Evolutionary conservation across 2,888 invertebrate species (phyloP), one percentile per base, ranked within the genome.

Genomic region (Scelioninae gen. 1): DNA sequence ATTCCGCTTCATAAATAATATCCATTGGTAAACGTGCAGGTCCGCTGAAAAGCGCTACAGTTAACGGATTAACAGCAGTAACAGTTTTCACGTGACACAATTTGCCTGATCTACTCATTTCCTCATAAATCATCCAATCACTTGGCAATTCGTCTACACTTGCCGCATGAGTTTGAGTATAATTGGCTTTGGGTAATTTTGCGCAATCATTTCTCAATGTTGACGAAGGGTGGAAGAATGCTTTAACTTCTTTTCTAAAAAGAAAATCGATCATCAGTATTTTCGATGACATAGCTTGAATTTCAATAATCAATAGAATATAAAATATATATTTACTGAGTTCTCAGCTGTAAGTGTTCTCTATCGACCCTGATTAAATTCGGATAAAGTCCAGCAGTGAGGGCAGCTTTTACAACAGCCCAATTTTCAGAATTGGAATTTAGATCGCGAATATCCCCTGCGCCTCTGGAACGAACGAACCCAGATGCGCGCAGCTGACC

Each of bases 381-480:
- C 0, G 99, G 99, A 92, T 98, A 99, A 78, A 97, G 94, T 0
- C 99, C 98, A 4, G 97, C 96, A 31, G 96, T 95, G 38, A 99
- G 93, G 1, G 97, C 97, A 0, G 97, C 96, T 90, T 98, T 98
- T 0, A 99, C 96, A 69, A 98, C 95, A 10, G 97, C 96, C 97
- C 97, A 98, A 89, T 96, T 96, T 87, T 96, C 95, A 0, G 97
- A 96, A 93, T 98, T 96, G 0, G 94, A 92, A 92, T 98, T 98
- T 43, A 97, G 94, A 88, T 97, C 96, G 85, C 96, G 93, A 80
- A 97, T 95, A 88, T 96, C 96, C 5, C 94, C 94, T 0, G 94
- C 92, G 1, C 94, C 94, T 63, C 94, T 91, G 0, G 94, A 89
- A 71, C 94, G 94, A 0, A 97, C 95, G 87, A 97, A 95, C 4